Evolutionary conservation across 2,888 invertebrate species (phyloP), one percentile per base, ranked within the genome.

Genomic region (Acleris laterana): DNA sequence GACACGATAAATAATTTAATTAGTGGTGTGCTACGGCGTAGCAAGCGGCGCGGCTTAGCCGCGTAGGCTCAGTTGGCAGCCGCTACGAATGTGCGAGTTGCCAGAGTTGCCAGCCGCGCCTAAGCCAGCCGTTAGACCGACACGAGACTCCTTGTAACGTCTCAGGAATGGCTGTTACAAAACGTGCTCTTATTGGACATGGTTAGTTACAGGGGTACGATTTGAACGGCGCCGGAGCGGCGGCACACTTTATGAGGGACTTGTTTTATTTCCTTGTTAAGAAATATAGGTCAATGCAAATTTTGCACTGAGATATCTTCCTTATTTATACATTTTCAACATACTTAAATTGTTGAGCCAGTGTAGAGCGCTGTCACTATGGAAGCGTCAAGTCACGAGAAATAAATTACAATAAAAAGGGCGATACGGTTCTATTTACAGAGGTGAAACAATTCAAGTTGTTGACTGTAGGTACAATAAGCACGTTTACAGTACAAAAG

Each of bases 31-130:
- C 84, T 88, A 87, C 86, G 84, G 65, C 85, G 90, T 90, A 90
- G 88, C 75, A 68, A 62, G 68, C 68, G 76, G 80, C 78, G 75
- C 78, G 82, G 88, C 83, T 90, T 89, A 88, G 84, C 77, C 77
- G 76, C 84, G 88, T 86, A 87, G 88, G 80, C 82, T 76, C 79
- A 70, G 78, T 88, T 91, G 91, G 92, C 92, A 91, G 80, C 79
- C 75, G 78, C 82, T 85, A 85, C 87, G 89, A 86, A 87, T 87
- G 83, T 78, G 74, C 78, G 79, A 85, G 84, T 87, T 89, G 92
- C 91, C 91, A 90, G 84, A 76, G 72, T 32, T 32, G 32, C 32
- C 32, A 32, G 32, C 32, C 71, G 68, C 72, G 79, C 79, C 79
- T 85, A 84, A 83, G 82, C 75, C 69, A 69, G 77, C 75, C 79